A percentile compares a stretch with the other conserved stretches of the same genome.
Conservation (phyloP, 2,797 vertebrate species). For the Chelmon rostratus region DNA sequence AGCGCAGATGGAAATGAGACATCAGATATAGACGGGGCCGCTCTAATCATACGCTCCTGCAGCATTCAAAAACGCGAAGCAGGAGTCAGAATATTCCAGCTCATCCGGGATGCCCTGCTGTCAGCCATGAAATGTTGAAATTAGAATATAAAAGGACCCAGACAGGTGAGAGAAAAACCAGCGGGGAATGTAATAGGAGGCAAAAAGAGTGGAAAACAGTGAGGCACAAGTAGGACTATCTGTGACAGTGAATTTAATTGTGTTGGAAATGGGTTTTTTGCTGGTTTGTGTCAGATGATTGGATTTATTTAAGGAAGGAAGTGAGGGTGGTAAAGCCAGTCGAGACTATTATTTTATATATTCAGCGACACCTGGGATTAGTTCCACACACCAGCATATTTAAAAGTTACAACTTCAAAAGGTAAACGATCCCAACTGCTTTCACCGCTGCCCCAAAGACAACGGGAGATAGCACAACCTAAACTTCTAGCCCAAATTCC, state of each 20-base stretch:
- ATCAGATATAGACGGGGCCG: slow-evolving; percentile 1
- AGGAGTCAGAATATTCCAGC: not conserved
- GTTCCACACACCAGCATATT: not conserved
- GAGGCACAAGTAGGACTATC: not conserved
- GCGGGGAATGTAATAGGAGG: not conserved
- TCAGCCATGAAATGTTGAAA: slow-evolving; percentile 14
- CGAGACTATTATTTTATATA: not conserved
- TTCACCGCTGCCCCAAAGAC: not conserved
- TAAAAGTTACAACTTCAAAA: slow-evolving; percentile 8
- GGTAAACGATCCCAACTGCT: not conserved
- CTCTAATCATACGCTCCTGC: slow-evolving; percentile 21
- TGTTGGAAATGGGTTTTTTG: not conserved
- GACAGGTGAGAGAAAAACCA: slow-evolving; percentile 12
- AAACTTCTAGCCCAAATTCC: not conserved
- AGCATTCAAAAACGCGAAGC: slow-evolving; percentile 1
- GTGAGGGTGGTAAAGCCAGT: slow-evolving; percentile 13
- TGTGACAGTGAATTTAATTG: not conserved
- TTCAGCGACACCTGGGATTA: not conserved
- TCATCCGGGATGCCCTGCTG: not conserved
- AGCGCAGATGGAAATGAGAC: slow-evolving; percentile 16
- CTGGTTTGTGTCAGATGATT: not conserved
- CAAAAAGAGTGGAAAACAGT: slow-evolving; percentile 1
- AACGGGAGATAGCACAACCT: not conserved
- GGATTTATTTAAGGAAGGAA: not conserved
- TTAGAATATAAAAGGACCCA: not conserved